Percentiles rank a stretch among this genome's conserved stretches.
Conservation (phyloP, 2,797 vertebrate genomes). For the Arnoldichthys spilopterus region DNA sequence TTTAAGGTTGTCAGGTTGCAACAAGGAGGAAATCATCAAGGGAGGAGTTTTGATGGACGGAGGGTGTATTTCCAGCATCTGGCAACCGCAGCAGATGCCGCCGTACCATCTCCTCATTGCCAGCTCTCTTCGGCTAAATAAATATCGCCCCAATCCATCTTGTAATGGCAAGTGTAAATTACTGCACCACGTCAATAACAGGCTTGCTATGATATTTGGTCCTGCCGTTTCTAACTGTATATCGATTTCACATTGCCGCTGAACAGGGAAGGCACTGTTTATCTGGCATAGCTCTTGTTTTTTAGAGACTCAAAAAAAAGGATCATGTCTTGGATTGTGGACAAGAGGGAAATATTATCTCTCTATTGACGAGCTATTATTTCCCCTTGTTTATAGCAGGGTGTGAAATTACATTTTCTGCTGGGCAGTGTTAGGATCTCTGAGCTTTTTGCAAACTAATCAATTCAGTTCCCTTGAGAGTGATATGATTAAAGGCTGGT, state of each 20-base stretch:
- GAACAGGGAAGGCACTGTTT: conserved; percentile 68
- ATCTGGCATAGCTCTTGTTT: conserved; percentile 54
- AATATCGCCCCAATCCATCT: conserved; percentile 86
- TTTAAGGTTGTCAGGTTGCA: conserved; percentile 83
- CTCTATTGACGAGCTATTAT: conserved; percentile 52
- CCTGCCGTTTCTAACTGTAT: conserved; percentile 79
- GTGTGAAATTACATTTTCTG: conserved; percentile 31
- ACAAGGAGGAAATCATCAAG: conserved; percentile 76
- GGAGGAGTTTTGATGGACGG: conserved; percentile 76
- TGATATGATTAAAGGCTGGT: background rate
- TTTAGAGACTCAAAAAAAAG: conserved; percentile 48
- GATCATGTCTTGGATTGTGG: conserved; percentile 38
- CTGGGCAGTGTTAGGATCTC: conserved; percentile 22
- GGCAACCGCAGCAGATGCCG: conserved; percentile 81
- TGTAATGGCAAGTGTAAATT: conserved; percentile 85
- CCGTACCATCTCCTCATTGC: conserved; percentile 75
- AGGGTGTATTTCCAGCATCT: conserved; percentile 82
- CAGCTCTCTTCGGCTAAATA: conserved; percentile 83
- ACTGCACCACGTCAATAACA: conserved; percentile 86
- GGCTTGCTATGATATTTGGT: conserved; percentile 82
- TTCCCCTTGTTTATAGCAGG: conserved; percentile 41
- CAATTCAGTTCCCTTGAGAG: conserved; percentile 6
- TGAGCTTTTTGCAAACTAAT: conserved; percentile 39
- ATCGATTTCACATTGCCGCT: conserved; percentile 84
- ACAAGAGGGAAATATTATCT: conserved; percentile 49